Evolutionary conservation across 1,140 invertebrate species (phyloP), one percentile per base, ranked within the genome.

Genomic region (Ylistrum balloti): DNA sequence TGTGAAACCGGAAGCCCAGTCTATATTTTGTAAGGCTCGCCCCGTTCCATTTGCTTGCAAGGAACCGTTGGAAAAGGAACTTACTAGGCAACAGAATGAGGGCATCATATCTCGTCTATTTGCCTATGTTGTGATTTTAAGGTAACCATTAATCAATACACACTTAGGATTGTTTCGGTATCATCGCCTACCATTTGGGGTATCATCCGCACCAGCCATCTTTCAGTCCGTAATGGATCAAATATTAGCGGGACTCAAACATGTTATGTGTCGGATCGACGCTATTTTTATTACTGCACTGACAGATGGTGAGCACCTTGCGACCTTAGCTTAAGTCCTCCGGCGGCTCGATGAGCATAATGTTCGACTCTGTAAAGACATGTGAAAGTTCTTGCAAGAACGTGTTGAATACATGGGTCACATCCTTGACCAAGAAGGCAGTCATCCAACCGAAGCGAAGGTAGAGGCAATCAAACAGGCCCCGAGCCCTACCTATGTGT

Each of bases 101-200:
- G 93, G 91, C 10, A 89, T 94, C 22, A 89, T 94, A 5, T 88
- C 88, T 41, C 89, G 87, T 92, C 74, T 32, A 92, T 96, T 15
- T 88, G 95, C 13, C 88, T 96, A 22, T 95, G 95, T 93, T 94
- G 95, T 15, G 95, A 96, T 90, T 96, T 94, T 87, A 96, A 95
- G 86, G 85, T 94, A 13, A 96, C 95, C 15, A 85, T 95, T 13
- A 97, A 96, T 92, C 93, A 90, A 11, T 34, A 90, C 15, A 86
- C 94, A 28, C 33, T 90, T 32, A 38, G 33, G n/a, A 33, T 90
- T 93, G 91, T 96, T 86, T 74, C 0, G 85, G 32, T 86, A 85
- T 32, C 95, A 95, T 90, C 94, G 92, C 5, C 85, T 95, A 28
- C 94, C 95, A 91, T 94, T 97, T 94, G 97, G 35, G 35, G 35